phyloP scores from a whole-genome alignment of 2,888 invertebrate genomes.

The Diaperis boleti region DNA sequence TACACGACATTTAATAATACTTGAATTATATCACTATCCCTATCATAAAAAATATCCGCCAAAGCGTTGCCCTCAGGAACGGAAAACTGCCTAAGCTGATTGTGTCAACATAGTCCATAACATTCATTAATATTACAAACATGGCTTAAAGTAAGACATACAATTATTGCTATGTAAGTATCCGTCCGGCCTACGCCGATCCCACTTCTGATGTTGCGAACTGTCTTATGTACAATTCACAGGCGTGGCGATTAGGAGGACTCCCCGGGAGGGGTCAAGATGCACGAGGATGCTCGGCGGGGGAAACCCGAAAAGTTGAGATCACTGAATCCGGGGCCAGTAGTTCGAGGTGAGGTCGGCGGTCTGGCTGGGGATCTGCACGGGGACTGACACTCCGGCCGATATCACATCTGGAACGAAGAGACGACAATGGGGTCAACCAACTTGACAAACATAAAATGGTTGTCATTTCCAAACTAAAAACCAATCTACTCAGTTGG shows the following conservation, averaged over 20 bases:
- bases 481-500: no score
- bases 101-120: constrained; percentile 42
- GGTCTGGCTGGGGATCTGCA: constrained; percentile 90
- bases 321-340: constrained; percentile 95
- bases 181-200: constrained; percentile 76
- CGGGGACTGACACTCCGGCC: constrained; percentile 91
- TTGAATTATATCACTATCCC: constrained; percentile 54
- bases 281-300: constrained; percentile 78
- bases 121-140: constrained; percentile 46
- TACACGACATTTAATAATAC: constrained; percentile 62
- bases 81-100: constrained; percentile 44
- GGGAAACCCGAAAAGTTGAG: constrained; percentile 89
- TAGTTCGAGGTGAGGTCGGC: constrained; percentile 79
- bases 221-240: constrained; percentile 60
- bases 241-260: constrained; percentile 53
- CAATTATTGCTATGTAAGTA: constrained; percentile 51
- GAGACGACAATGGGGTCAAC: no score
- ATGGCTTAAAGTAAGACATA: constrained; percentile 49
- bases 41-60: constrained; percentile 48
- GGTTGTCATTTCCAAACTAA: no score
- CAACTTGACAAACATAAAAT: no score
- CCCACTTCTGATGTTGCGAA: constrained; percentile 88
- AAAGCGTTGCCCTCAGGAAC: constrained; percentile 51
- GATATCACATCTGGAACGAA: constrained; percentile 88
- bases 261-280: constrained; percentile 59